Evolutionary conservation across 2,888 invertebrate species (phyloP), one percentile per base, ranked within the genome.

Genomic region (Drosophila meridionalis): DNA sequence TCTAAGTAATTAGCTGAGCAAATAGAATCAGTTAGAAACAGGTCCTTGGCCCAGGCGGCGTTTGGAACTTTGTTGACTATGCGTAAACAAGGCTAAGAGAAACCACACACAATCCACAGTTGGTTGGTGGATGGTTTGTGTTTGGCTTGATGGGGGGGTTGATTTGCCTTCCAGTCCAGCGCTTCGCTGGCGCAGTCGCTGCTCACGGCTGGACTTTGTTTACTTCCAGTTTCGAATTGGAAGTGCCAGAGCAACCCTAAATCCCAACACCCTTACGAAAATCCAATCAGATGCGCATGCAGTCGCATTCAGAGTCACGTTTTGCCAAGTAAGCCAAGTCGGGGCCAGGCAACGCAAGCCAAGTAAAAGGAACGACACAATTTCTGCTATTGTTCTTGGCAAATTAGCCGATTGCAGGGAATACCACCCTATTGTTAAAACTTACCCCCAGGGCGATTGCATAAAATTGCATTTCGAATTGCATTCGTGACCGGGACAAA

Each of bases 401-500:
- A 79, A 78, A 78, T 78, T 76, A 58, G 71, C 42, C 65, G 72
- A 58, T 62, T 50, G 65, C 30, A 48, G 69, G 66, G 43, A 70
- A 79, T 40, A 12, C 60, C 40, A 83, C 83, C 80, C 80, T 57
- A 36, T 12, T n/a, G 61, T 73, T 50, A 59, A 67, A 87, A 66
- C 76, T 74, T 69, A 80, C 82, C 78, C 76, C 60, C 30, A 48
- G 58, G 58, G 52, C 50, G 72, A 65, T 76, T 87, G 84, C 86
- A 82, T 87, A 76, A 86, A 85, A 85, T 78, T 88, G 85, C 88
- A 85, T 86, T 85, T 76, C 36, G 74, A 83, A 86, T 73, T 88
- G 89, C 89, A 85, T 84, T 52, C 89, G 89, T 85, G 89, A 88
- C 85, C 83, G 72, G 87, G 70, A 66, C 75, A 78, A 85, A 86